Conservation (phyloP, 2,113 vertebrate genomes). For the Passerina amoena region DNA sequence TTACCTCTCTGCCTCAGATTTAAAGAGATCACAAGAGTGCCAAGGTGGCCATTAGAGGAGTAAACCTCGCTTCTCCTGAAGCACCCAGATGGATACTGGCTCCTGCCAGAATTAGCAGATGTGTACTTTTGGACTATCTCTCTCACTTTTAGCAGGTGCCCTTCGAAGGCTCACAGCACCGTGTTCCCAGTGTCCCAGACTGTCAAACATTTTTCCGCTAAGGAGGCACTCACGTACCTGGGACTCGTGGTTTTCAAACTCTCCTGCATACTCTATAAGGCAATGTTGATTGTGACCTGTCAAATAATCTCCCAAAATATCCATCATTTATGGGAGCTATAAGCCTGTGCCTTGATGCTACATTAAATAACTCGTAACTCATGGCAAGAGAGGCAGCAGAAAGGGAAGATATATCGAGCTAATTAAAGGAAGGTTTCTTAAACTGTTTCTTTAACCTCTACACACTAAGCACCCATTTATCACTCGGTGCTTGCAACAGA, state of each 20-base stretch:
- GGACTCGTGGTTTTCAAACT: background rate
- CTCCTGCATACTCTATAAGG: background rate
- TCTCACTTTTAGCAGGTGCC: background rate
- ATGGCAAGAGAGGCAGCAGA: background rate
- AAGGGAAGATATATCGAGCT: background rate
- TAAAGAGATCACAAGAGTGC: background rate
- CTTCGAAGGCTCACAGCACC: background rate
- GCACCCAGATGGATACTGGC: background rate
- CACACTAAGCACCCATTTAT: background rate
- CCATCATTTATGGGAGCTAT: slow-evolving; percentile 1
- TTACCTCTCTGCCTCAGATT: background rate
- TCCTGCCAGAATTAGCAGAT: background rate
- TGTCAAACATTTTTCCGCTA: background rate
- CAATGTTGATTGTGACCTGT: slow-evolving; percentile 20
- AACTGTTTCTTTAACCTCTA: slow-evolving; percentile 3
- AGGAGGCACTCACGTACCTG: background rate
- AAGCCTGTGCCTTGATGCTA: background rate
- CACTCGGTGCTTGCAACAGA: background rate
- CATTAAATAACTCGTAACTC: background rate
- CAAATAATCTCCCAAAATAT: slow-evolving; percentile 12
- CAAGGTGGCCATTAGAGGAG: background rate
- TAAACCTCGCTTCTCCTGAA: background rate
- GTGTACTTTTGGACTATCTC: background rate
- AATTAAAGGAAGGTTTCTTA: slow-evolving; percentile 28
- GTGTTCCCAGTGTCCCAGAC: background rate